These are phyloP conservation scores for Nesidiocoris tenuis DNA, from an alignment of 2,888 invertebrate species.

Conservation along the genomic window DNA sequence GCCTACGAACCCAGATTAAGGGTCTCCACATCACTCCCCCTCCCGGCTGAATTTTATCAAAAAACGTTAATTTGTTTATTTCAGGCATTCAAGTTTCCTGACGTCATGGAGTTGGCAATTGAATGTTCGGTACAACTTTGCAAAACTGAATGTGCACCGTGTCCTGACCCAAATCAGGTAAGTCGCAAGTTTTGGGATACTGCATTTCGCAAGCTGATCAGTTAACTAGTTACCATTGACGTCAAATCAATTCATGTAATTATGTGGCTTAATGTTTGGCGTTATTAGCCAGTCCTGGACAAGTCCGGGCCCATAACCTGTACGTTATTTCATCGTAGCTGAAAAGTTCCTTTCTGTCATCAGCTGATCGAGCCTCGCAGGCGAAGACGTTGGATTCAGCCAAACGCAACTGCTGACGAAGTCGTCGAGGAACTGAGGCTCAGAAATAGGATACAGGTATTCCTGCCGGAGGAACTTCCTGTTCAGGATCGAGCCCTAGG, in stretches of 20 bases:
- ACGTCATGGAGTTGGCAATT: constrained; percentile 77
- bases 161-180: constrained; percentile 65
- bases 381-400: constrained; percentile 23
- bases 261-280: no score
- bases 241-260: not conserved
- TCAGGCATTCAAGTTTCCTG: constrained; percentile 78
- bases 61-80: constrained; percentile 36
- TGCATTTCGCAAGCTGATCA: no score
- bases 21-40: no score
- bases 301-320: no score
- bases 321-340: no score
- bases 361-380: constrained; percentile 24
- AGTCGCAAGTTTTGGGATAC: no score
- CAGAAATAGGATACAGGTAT: constrained; percentile 27
- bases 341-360: no score
- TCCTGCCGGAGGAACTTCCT: constrained; percentile 30
- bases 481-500: not conserved
- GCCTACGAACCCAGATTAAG: no score
- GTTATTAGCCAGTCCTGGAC: no score
- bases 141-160: constrained; percentile 74
- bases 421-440: constrained; percentile 20
- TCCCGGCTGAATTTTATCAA: no score
- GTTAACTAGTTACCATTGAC: no score
- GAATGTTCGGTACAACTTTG: constrained; percentile 81
- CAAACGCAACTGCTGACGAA: constrained; percentile 15